These are phyloP conservation scores for Hypocryptadius cinnamomeus DNA, from an alignment of 2,113 vertebrate genomes.

Conservation along the genomic window DNA sequence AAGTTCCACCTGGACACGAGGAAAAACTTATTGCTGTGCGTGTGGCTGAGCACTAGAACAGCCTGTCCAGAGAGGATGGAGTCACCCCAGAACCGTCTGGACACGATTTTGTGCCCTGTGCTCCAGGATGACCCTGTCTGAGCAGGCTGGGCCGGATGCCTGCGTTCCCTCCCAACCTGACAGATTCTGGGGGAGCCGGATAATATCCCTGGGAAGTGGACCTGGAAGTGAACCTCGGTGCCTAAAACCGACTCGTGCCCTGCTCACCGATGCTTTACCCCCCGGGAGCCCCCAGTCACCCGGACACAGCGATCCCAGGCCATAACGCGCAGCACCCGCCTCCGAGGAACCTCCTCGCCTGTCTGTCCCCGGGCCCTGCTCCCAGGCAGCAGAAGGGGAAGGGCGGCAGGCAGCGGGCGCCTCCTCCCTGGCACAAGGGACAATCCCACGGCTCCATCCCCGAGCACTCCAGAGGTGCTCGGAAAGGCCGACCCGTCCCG, in stretches of 20 bases:
- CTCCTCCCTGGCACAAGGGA: not conserved
- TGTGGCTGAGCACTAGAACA: not conserved
- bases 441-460: not conserved
- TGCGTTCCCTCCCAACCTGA: not conserved
- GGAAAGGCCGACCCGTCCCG: not conserved
- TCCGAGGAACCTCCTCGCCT: fast-evolving
- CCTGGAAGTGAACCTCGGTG: not conserved
- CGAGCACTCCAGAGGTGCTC: not conserved
- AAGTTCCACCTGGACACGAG: not conserved
- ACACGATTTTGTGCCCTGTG: not conserved
- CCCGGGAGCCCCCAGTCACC: not conserved
- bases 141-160: not conserved
- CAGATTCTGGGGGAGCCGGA: not conserved
- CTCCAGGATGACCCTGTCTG: not conserved
- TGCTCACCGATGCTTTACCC: too few species aligned
- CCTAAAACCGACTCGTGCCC: not conserved
- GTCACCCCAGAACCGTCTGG: not conserved
- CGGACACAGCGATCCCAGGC: not conserved
- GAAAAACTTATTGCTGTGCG: not conserved
- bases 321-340: fast-evolving
- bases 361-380: too few species aligned
- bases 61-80: not conserved
- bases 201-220: fast-evolving
- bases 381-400: not conserved
- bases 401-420: too few species aligned